These are phyloP conservation scores for Ornithorhynchus anatinus DNA, from an alignment of 2,113 vertebrate species.

Conservation along the genomic window DNA sequence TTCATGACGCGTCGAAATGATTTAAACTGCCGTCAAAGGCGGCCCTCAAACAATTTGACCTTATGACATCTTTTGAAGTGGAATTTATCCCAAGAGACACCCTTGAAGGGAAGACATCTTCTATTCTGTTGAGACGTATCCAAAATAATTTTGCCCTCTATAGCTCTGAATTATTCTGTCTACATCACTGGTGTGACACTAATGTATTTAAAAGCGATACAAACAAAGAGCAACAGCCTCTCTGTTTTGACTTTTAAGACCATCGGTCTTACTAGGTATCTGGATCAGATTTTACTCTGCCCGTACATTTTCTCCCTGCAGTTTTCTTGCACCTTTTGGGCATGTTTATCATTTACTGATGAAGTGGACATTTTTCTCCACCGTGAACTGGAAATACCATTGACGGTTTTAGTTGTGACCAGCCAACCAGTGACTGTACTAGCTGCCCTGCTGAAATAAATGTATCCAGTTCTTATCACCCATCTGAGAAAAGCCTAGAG, in stretches of 20 bases:
- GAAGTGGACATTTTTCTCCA: conserved; percentile 25
- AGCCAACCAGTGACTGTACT: not conserved
- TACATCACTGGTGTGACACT: not conserved
- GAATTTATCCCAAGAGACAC: no score
- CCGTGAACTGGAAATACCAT: conserved; percentile 7
- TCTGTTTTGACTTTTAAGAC: not conserved
- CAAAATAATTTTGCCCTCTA: not conserved
- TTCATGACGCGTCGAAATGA: no score
- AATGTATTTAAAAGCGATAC: not conserved
- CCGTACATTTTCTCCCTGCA: not conserved
- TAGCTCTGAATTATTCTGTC: not conserved
- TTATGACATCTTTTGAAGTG: no score
- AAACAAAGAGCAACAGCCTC: not conserved
- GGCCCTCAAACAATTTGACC: no score
- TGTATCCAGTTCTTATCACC: not conserved
- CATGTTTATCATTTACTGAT: not conserved
- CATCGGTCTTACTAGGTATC: not conserved
- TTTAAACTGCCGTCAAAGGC: no score
- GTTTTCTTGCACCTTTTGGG: not conserved
- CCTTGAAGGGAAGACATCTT: no score
- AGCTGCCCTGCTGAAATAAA: not conserved
- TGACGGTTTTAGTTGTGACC: not conserved
- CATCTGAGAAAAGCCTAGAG: not conserved
- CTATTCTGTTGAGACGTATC: no score
- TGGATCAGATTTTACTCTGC: not conserved